Evolutionary conservation across 2,888 invertebrate species (phyloP).

Genomic region (Campoplex nolae): DNA sequence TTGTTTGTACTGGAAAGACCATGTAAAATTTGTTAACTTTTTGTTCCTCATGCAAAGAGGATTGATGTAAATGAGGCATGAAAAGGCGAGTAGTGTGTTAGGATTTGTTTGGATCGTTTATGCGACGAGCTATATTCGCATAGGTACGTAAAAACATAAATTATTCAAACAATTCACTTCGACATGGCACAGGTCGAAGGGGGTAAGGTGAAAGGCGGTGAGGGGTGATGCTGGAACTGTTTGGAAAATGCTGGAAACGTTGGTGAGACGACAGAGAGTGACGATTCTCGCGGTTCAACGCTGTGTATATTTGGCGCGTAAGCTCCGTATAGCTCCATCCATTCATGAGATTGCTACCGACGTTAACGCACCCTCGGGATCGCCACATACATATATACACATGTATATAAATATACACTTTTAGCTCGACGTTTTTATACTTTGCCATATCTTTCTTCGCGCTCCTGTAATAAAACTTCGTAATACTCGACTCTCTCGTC

Average conservation of each 20-base stretch:
- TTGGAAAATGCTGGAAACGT: constrained; percentile 13
- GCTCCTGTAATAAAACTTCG: constrained; percentile 63
- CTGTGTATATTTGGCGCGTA: constrained; percentile 42
- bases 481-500: constrained; percentile 58
- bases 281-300: constrained; percentile 65
- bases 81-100: constrained; percentile 1
- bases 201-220: neutral
- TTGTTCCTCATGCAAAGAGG: neutral
- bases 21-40: constrained; percentile 18
- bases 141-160: constrained; percentile 56
- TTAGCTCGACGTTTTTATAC: constrained; percentile 53
- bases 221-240: neutral
- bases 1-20: neutral
- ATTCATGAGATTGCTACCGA: constrained; percentile 68
- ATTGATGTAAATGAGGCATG: constrained; percentile 1
- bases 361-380: constrained; percentile 65
- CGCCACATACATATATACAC: neutral
- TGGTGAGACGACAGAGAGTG: constrained; percentile 63
- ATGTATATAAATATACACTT: constrained; percentile 10
- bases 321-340: constrained; percentile 56
- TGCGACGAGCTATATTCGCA: constrained; percentile 41
- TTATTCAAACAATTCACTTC: constrained; percentile 68
- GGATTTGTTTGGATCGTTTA: constrained; percentile 59
- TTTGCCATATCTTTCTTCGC: constrained; percentile 60
- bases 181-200: constrained; percentile 49